A percentile compares a stretch with the other conserved stretches of the same genome.
phyloP scores from a whole-genome alignment of 2,797 vertebrate genomes.

The Poeciliopsis presidionis region DNA sequence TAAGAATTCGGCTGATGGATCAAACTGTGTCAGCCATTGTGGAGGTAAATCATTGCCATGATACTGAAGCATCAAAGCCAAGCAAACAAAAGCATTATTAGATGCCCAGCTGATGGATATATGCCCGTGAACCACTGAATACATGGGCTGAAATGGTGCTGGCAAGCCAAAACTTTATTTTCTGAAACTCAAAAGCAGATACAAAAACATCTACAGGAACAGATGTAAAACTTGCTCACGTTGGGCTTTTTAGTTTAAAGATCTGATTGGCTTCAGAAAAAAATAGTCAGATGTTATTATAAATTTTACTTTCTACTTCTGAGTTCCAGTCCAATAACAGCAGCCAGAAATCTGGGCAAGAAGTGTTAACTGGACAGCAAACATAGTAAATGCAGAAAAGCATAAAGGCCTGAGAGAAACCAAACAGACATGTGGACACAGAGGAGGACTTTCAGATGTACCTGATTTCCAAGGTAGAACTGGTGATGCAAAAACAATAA shows the following conservation, averaged over 20 bases:
- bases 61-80: conserved; percentile 70
- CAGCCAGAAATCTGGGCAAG: conserved; percentile 62
- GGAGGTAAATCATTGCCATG: conserved; percentile 68
- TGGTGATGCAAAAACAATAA: conserved; percentile 88
- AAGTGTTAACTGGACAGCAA: conserved; percentile 67
- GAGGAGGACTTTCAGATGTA: conserved; percentile 85
- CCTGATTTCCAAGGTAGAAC: conserved; percentile 99
- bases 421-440: conserved; percentile 51
- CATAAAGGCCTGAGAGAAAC: conserved; percentile 55
- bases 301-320: conserved; percentile 67
- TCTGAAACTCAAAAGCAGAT: conserved; percentile 84
- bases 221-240: conserved; percentile 10
- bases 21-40: conserved; percentile 59
- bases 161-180: conserved; percentile 48
- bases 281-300: conserved; percentile 7
- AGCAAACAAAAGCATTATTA: conserved; percentile 75
- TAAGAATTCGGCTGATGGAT: conserved; percentile 38
- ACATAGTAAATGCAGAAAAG: conserved; percentile 71
- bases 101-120: conserved; percentile 70
- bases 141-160: conserved; percentile 68
- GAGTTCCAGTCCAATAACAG: conserved; percentile 76
- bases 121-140: conserved; percentile 63
- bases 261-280: background rate
- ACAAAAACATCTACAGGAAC: background rate
- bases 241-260: conserved; percentile 2